Evolutionary conservation across 2,113 vertebrate genomes (phyloP).

Genomic region (Mus musculus): GRCm39 chr4:139940001-139940500

Average conservation of each 20-base stretch:
- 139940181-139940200: neutral
- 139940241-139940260: neutral
- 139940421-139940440: neutral
- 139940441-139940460: neutral
- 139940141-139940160: fast-evolving
- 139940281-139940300: neutral
- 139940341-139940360: neutral
- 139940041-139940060: conserved; percentile 85
- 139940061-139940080: conserved; percentile 80
- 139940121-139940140: neutral
- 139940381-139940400: neutral
- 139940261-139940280: neutral
- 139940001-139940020: conserved; percentile 86
- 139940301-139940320: neutral
- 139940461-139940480: neutral
- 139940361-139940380: neutral
- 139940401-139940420: neutral
- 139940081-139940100: conserved; percentile 76
- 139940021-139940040: conserved; percentile 88
- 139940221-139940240: fast-evolving
- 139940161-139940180: neutral
- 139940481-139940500: neutral
- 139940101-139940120: neutral
- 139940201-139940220: too few relatives aligned
- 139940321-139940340: neutral